These are phyloP conservation scores for Falcunculus frontatus DNA, from an alignment of 2,113 vertebrate genomes.

Conservation along the genomic window DNA sequence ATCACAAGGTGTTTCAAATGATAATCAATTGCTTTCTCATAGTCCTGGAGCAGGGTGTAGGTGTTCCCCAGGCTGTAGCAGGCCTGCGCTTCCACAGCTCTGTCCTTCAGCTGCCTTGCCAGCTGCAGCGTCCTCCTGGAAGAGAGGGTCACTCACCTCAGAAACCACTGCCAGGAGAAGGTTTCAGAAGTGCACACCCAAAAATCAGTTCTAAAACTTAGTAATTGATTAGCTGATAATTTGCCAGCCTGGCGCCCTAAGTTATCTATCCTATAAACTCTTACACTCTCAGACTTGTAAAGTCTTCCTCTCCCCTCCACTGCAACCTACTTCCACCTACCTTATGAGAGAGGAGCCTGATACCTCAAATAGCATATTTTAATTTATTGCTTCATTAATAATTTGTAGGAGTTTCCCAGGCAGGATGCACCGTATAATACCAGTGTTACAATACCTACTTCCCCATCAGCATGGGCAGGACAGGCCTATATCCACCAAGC, in stretches of 20 bases:
- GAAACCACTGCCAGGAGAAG: not conserved
- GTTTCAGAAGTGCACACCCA: not conserved
- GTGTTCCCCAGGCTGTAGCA: conserved; percentile 98
- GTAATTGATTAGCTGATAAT: not conserved
- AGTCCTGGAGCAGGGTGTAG: conserved; percentile 93
- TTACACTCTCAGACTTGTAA: not conserved
- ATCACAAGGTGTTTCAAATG: conserved; percentile 94
- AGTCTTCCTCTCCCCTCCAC: not conserved
- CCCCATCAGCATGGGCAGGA: not conserved
- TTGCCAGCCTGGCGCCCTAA: not conserved
- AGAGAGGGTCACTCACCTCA: not conserved
- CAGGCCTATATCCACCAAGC: not conserved
- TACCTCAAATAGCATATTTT: not conserved
- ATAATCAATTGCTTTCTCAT: conserved; percentile 92
- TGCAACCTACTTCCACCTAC: not conserved
- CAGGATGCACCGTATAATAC: not conserved
- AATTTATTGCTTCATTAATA: not conserved
- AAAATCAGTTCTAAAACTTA: not conserved
- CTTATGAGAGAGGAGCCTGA: not conserved
- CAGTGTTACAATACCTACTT: not conserved
- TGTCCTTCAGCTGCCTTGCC: conserved; percentile 89
- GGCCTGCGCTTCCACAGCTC: conserved; percentile 93
- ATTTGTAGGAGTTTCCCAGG: not conserved
- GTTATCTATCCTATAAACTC: not conserved
- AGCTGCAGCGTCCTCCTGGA: conserved; percentile 87